Conservation (phyloP, 2,113 vertebrate species). For the Microcebus lehilahytsara region DNA sequence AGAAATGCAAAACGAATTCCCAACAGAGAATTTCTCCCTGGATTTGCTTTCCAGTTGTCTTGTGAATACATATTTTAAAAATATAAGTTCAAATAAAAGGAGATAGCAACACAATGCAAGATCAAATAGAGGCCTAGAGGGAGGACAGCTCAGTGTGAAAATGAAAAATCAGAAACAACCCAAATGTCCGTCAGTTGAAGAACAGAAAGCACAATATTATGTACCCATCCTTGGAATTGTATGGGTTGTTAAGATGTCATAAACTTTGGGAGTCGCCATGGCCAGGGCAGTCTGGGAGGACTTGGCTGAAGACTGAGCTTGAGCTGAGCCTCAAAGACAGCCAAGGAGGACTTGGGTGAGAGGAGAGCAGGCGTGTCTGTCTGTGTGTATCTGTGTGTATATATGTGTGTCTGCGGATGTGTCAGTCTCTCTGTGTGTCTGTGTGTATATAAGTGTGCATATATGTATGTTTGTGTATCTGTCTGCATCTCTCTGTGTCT, state of each 20-base stretch:
- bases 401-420: too few relatives aligned
- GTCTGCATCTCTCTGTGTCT: too few relatives aligned
- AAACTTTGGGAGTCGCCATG: background rate
- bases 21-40: background rate
- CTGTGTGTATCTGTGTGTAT: too few relatives aligned
- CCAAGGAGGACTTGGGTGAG: background rate
- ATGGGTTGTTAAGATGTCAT: background rate
- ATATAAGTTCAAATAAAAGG: background rate
- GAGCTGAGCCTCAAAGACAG: background rate
- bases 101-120: background rate
- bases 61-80: background rate
- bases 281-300: background rate
- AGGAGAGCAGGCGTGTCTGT: too few relatives aligned
- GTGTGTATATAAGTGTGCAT: too few relatives aligned
- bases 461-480: too few relatives aligned
- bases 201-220: background rate
- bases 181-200: background rate
- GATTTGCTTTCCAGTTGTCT: background rate
- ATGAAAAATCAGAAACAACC: background rate
- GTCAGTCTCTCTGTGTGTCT: too few relatives aligned
- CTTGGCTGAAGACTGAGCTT: background rate
- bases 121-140: background rate
- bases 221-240: background rate
- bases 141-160: background rate
- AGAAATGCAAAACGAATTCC: background rate